Evolutionary conservation across 2,888 invertebrate species (phyloP).

Genomic region (Lysandra coridon): DNA sequence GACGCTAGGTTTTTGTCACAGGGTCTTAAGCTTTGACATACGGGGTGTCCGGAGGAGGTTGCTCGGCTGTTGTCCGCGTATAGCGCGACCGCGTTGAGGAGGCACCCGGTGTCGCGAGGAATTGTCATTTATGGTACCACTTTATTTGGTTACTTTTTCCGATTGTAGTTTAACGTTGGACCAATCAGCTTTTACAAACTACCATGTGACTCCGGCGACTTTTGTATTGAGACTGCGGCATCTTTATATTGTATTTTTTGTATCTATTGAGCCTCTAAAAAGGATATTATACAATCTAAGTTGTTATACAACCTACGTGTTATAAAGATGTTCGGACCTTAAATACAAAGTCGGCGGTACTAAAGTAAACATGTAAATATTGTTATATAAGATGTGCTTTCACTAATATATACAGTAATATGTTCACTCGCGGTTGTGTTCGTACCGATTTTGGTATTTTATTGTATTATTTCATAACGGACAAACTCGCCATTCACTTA

Average conservation of each 20-base stretch:
- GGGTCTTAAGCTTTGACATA: conserved; percentile 64
- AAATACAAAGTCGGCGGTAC: not conserved
- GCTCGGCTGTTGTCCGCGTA: conserved; percentile 31
- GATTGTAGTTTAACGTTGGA: conserved; percentile 33
- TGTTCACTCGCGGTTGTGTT: conserved; percentile 76
- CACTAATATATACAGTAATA: conserved; percentile 45
- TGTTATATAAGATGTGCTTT: conserved; percentile 35
- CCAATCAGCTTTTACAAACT: conserved; percentile 38
- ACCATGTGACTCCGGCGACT: not conserved
- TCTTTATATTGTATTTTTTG: not conserved
- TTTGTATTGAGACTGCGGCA: not conserved
- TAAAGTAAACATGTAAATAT: conserved; percentile 24
- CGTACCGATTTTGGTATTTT: conserved; percentile 35
- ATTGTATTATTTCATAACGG: conserved; percentile 28
- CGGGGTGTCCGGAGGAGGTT: conserved; percentile 27
- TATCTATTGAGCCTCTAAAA: not conserved
- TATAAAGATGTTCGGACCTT: not conserved
- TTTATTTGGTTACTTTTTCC: conserved; percentile 16
- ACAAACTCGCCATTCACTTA: not conserved
- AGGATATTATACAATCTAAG: not conserved
- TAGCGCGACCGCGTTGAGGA: not conserved
- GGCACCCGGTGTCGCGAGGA: conserved; percentile 18
- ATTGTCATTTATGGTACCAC: conserved; percentile 28
- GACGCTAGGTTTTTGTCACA: conserved; percentile 73
- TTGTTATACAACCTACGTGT: not conserved